A percentile compares a stretch with the other conserved stretches of the same genome.
phyloP scores from a whole-genome alignment of 2,888 invertebrate genomes.

The Temnothorax unifasciatus region DNA sequence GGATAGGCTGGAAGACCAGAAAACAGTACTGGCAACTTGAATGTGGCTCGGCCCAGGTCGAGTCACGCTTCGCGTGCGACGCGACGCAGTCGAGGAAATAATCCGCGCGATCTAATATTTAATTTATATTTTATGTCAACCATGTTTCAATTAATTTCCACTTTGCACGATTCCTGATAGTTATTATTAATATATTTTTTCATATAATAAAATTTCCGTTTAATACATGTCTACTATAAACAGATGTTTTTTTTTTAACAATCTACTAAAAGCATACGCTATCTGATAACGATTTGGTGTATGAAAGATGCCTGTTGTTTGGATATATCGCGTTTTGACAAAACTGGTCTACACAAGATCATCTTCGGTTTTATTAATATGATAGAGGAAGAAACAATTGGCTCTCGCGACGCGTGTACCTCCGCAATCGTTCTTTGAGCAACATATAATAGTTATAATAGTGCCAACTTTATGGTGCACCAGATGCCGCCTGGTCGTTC shows the following conservation, averaged over 20 bases:
- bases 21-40: constrained; percentile 30
- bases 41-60: neutral
- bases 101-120: constrained; percentile 27
- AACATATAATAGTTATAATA: constrained; percentile 30
- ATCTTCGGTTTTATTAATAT: constrained; percentile 32
- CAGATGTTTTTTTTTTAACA: neutral
- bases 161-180: neutral
- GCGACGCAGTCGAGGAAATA: constrained; percentile 27
- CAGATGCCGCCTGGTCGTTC: constrained; percentile 38
- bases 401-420: constrained; percentile 16
- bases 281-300: constrained; percentile 8
- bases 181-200: neutral
- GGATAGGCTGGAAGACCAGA: constrained; percentile 60
- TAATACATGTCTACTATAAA: neutral
- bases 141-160: neutral
- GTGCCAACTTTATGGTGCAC: constrained; percentile 55
- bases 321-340: neutral
- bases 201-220: neutral
- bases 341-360: neutral
- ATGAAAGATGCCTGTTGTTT: neutral
- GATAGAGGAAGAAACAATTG: constrained; percentile 34
- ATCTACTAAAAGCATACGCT: neutral
- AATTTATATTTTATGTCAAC: neutral
- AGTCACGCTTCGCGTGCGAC: constrained; percentile 13
- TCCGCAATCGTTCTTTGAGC: neutral